These are phyloP conservation scores for Abscondita cerata DNA, from an alignment of 2,888 invertebrate species.

Conservation along the genomic window DNA sequence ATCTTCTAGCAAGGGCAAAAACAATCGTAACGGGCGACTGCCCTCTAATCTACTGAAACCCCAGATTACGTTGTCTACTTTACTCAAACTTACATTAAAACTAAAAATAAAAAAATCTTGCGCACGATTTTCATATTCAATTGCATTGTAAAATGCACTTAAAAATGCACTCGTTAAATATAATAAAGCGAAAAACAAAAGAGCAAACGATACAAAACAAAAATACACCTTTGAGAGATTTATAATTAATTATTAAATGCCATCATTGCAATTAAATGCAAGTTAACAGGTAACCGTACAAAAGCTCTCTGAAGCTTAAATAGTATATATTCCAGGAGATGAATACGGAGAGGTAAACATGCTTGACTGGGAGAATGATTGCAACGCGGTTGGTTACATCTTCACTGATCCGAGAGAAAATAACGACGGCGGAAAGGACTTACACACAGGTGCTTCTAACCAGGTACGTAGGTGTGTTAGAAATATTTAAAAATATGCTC, in stretches of 20 bases:
- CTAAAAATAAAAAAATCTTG: slow-evolving; percentile 18
- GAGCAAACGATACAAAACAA: not conserved
- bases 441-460: slow-evolving; percentile 41
- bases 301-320: slow-evolving; percentile 39
- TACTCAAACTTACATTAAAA: slow-evolving; percentile 37
- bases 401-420: slow-evolving; percentile 57
- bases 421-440: slow-evolving; percentile 54
- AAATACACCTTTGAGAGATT: slow-evolving; percentile 6
- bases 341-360: slow-evolving; percentile 45
- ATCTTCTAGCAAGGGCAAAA: slow-evolving; percentile 59
- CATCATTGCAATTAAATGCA: slow-evolving; percentile 33
- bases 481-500: slow-evolving; percentile 18
- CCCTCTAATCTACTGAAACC: slow-evolving; percentile 44
- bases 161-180: not conserved
- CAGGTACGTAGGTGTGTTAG: slow-evolving; percentile 26
- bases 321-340: slow-evolving; percentile 33
- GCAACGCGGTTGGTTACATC: slow-evolving; percentile 57
- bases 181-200: not conserved
- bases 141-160: not conserved
- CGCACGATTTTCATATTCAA: not conserved
- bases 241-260: slow-evolving; percentile 4
- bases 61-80: slow-evolving; percentile 40
- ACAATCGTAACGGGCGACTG: slow-evolving; percentile 52
- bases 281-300: slow-evolving; percentile 29
- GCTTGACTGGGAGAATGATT: slow-evolving; percentile 56